Percentiles rank a stretch among this genome's conserved stretches.
Conservation (phyloP, 1,140 invertebrate genomes). For the Amyelois transitella region DNA sequence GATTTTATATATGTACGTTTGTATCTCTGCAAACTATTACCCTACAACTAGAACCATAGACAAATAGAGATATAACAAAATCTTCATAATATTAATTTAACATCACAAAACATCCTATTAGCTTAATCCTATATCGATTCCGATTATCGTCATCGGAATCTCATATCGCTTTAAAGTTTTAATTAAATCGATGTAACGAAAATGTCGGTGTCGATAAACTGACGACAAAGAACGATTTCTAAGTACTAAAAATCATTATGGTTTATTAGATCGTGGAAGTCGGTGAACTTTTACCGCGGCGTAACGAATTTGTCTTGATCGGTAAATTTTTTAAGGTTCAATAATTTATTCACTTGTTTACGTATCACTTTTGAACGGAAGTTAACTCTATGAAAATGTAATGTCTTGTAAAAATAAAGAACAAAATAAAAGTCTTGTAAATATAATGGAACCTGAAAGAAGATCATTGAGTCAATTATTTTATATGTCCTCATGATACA, state of each 20-base stretch:
- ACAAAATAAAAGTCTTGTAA: no score
- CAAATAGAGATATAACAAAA: no score
- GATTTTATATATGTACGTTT: no score
- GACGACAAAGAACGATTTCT: not conserved
- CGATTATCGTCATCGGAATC: not conserved
- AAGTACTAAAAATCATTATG: not conserved
- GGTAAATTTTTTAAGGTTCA: not conserved
- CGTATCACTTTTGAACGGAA: not conserved
- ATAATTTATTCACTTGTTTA: not conserved
- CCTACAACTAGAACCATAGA: no score
- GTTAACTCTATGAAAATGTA: no score
- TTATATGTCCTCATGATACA: no score
- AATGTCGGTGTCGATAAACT: slow-evolving; percentile 1
- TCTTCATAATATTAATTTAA: not conserved
- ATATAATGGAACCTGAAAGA: no score
- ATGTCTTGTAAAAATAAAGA: no score
- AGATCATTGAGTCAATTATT: no score
- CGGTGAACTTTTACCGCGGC: not conserved
- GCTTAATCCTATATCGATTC: not conserved
- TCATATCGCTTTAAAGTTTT: not conserved
- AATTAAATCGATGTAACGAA: not conserved
- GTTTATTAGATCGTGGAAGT: not conserved
- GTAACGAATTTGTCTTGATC: not conserved
- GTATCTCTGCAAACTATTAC: no score
- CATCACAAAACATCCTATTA: not conserved